These are phyloP conservation scores for Mixornis gularis DNA, from an alignment of 2,113 vertebrate species.

Conservation along the genomic window DNA sequence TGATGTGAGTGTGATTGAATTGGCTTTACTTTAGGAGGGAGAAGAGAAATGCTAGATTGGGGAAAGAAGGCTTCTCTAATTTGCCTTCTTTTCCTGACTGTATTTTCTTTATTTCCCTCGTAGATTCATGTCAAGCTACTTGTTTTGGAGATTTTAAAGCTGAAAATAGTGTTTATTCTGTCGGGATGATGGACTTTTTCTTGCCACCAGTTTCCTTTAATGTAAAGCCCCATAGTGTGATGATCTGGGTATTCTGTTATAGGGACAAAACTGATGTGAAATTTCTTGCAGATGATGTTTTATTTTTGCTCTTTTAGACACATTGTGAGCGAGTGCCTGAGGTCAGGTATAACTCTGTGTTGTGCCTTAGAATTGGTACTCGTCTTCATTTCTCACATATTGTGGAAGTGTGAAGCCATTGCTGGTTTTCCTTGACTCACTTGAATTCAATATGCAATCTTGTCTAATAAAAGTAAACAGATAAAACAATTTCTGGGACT, in stretches of 20 bases:
- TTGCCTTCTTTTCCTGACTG: background rate
- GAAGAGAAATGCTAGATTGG: background rate
- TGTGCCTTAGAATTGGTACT: background rate
- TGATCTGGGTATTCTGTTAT: background rate
- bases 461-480: constrained; percentile 16
- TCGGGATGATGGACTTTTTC: background rate
- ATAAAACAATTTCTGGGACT: constrained; percentile 18
- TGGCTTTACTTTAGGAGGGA: background rate
- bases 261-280: background rate
- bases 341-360: background rate
- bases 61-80: background rate
- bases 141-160: background rate
- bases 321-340: background rate
- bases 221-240: background rate
- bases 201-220: background rate
- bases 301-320: background rate
- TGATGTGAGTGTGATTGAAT: background rate
- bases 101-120: background rate
- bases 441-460: constrained; percentile 1
- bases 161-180: background rate
- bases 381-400: background rate
- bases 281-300: background rate
- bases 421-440: background rate
- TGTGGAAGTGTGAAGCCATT: background rate
- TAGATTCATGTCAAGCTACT: background rate